phyloP scores from a whole-genome alignment of 2,797 vertebrate species.

The Semaprochilodus insignis region DNA sequence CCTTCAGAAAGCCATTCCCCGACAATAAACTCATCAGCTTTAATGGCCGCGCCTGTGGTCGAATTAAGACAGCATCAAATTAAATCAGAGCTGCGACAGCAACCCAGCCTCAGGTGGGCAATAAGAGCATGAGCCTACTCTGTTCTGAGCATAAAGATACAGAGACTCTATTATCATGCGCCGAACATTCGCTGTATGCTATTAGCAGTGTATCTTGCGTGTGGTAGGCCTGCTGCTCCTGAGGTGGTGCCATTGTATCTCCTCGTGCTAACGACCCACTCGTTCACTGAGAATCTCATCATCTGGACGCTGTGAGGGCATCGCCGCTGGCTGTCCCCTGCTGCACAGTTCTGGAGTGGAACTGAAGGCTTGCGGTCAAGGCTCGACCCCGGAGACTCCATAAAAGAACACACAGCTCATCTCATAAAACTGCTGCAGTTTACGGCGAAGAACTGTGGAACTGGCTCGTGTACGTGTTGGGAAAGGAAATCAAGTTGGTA shows the following conservation, averaged over 20 bases:
- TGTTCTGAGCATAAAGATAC: neutral
- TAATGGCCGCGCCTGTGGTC: neutral
- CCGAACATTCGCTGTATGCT: neutral
- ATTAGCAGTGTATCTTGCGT: neutral
- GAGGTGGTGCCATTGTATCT: conserved; percentile 21
- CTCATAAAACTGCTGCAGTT: neutral
- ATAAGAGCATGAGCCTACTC: neutral
- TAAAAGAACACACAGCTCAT: neutral
- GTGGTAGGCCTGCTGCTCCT: conserved; percentile 11
- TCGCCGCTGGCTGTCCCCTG: conserved; percentile 1
- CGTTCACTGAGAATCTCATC: conserved; percentile 1
- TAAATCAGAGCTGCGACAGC: neutral
- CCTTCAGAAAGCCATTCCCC: neutral
- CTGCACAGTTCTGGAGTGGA: neutral
- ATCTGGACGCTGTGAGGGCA: neutral
- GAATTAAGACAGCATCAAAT: conserved; percentile 7
- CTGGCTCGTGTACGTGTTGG: too few species aligned
- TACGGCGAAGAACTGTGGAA: neutral
- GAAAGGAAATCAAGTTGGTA: too few species aligned
- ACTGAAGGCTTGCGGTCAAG: conserved; percentile 6
- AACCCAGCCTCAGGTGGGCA: neutral
- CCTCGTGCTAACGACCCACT: conserved; percentile 10
- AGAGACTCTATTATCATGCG: neutral
- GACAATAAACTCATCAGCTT: neutral
- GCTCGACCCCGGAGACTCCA: neutral